These are phyloP conservation scores for Conistra vaccinii DNA, from an alignment of 2,888 invertebrate species.

Conservation along the genomic window DNA sequence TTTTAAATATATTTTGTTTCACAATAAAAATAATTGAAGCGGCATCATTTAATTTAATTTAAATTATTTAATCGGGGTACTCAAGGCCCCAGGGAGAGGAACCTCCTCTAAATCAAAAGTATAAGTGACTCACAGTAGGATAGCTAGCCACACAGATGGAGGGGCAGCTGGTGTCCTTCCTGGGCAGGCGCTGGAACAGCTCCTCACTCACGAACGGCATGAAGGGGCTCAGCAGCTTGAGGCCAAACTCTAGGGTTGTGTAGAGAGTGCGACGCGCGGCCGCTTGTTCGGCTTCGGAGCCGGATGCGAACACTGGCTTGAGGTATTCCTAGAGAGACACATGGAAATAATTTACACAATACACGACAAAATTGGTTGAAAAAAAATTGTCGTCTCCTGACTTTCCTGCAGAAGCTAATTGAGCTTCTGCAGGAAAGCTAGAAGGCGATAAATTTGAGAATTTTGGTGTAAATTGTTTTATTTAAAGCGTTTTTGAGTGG, in stretches of 20 bases:
- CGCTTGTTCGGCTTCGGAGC: conserved; percentile 88
- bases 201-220: conserved; percentile 99
- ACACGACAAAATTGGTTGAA: not conserved
- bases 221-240: conserved; percentile 97
- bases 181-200: conserved; percentile 97
- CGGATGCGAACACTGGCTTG: conserved; percentile 95
- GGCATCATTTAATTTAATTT: too few relatives aligned
- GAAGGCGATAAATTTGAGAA: too few relatives aligned
- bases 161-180: conserved; percentile 90
- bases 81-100: not conserved
- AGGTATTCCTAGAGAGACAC: conserved; percentile 93
- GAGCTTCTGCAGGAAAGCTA: too few relatives aligned
- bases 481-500: too few relatives aligned
- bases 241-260: conserved; percentile 95
- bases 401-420: not conserved
- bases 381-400: not conserved
- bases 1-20: too few relatives aligned
- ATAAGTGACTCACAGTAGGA: conserved; percentile 90
- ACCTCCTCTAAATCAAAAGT: not conserved
- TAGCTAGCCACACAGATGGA: conserved; percentile 98
- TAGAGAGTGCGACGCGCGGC: conserved; percentile 94
- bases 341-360: not conserved
- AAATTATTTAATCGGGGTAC: too few relatives aligned
- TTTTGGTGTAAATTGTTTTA: not conserved
- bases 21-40: too few relatives aligned